Conservation (phyloP, 2,113 vertebrate species). For the Solenodon paradoxus region DNA sequence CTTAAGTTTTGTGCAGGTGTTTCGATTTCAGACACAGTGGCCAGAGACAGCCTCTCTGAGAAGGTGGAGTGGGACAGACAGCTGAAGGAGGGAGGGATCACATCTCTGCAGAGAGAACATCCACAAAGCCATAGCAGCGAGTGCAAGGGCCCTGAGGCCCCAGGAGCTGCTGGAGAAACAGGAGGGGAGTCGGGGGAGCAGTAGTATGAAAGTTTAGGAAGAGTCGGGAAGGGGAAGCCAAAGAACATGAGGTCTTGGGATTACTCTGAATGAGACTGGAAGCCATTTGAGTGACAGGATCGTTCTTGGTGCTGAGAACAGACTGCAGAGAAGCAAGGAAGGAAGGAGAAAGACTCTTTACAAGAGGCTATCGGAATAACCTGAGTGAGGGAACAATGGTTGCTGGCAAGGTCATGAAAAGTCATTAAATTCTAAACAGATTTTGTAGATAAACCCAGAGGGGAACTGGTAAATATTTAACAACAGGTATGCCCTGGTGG, state of each 20-base stretch:
- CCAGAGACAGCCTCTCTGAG: not conserved
- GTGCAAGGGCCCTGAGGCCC: not conserved
- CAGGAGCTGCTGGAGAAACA: not conserved
- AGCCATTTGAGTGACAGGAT: not conserved
- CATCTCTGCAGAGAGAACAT: rapidly evolving
- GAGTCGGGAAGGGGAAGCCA: not conserved
- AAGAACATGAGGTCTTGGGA: not conserved
- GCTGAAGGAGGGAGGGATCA: not conserved
- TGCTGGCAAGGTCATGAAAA: not conserved
- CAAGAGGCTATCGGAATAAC: not conserved
- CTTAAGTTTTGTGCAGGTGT: not conserved
- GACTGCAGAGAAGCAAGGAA: not conserved
- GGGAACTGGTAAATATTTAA: not conserved
- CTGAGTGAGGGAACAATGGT: not conserved
- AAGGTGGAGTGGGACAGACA: not conserved
- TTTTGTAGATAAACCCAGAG: not conserved
- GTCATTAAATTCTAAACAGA: not conserved
- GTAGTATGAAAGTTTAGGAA: not conserved
- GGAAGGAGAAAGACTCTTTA: not conserved
- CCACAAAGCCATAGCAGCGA: not conserved
- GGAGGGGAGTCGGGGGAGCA: rapidly evolving
- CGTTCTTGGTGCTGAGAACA: not conserved
- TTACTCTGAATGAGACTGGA: not conserved
- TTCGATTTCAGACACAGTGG: not conserved
- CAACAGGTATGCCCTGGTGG: too few species aligned